Base-by-base conservation (phyloP, 2,113 vertebrate species). In the Psophia crepitans region DNA sequence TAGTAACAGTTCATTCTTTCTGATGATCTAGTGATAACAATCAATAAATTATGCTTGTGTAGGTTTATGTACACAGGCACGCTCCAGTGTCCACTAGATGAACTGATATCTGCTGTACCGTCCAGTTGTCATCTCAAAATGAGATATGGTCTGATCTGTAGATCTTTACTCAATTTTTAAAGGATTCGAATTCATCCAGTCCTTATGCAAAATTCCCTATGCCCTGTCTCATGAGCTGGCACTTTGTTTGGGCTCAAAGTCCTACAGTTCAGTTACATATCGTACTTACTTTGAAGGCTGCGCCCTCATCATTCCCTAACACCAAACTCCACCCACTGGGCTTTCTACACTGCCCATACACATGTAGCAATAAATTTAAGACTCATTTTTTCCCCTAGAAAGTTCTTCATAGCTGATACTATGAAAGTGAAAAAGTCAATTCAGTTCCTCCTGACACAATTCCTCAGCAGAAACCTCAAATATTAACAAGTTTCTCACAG, bases 401-500 rank as follows among this genome's bases (percentile, higher is more conserved):
- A 57, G 35, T 41, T 84, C 39, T 74, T 87, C n/a, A 51, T 5
- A 51, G 73, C n/a, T 71, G 73, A 58, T 60, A 58, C 24, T 37
- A 20, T 20, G 27, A 24, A 81, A 95, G 53, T 15, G 37, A 56
- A 84, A 90, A 94, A 66, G 56, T 66, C 35, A 89, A 58, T n/a
- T 86, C 9, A 81, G 46, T 24, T 92, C 37, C 28, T 71, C 37
- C 9, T 1, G 3, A 71, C n/a, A 41, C 23, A 92, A 30, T 30
- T 93, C 41, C 37, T 80, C 73, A 77, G 35, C 54, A 86, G 41
- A 88, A 93, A 83, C 79, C 68, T 90, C 79, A 95, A 96, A 66
- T 61, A 83, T 68, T 89, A 96, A 64, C 64, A 94, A 93, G 74
- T 41, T 91, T 84, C 74, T 94, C 84, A 84, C 41, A 82, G 74